Conservation (phyloP, 2,797 vertebrate species). For the Muraenolepis orangiensis region DNA sequence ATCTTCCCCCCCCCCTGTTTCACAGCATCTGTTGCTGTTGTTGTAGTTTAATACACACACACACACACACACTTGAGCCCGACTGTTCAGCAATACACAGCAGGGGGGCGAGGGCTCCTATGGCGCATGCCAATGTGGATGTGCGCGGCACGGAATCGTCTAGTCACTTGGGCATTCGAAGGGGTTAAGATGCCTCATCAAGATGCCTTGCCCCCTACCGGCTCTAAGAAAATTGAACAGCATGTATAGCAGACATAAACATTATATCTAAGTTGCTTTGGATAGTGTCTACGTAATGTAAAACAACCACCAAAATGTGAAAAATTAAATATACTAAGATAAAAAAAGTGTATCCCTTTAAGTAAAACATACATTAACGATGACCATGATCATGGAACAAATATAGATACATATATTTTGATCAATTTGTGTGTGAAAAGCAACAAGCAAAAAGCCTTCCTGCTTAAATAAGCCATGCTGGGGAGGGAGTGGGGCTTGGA, state of each 20-base stretch:
- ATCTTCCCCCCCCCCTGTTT: too few species aligned
- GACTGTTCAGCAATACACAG: not conserved
- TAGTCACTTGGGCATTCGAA: not conserved
- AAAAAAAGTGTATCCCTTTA: too few species aligned
- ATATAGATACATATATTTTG: not conserved
- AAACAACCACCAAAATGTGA: too few species aligned
- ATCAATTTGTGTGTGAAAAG: not conserved
- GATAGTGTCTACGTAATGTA: too few species aligned
- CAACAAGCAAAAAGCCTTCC: not conserved
- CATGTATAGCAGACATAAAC: too few species aligned
- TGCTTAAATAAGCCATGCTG: not conserved
- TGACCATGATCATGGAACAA: not conserved
- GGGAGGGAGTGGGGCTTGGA: constrained; percentile 47
- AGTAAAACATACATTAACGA: not conserved
- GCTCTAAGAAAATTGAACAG: not conserved
- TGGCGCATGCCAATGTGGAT: not conserved
- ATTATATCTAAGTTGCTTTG: too few species aligned
- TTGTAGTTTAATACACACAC: not conserved
- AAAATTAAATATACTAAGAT: too few species aligned
- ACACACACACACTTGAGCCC: too few species aligned
- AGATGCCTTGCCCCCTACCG: not conserved
- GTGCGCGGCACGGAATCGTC: not conserved
- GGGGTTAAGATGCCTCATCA: not conserved
- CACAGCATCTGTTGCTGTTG: not conserved
- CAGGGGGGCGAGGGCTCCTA: not conserved